Evolutionary conservation across 2,888 invertebrate species (phyloP).

Genomic region (Altica lythri): DNA sequence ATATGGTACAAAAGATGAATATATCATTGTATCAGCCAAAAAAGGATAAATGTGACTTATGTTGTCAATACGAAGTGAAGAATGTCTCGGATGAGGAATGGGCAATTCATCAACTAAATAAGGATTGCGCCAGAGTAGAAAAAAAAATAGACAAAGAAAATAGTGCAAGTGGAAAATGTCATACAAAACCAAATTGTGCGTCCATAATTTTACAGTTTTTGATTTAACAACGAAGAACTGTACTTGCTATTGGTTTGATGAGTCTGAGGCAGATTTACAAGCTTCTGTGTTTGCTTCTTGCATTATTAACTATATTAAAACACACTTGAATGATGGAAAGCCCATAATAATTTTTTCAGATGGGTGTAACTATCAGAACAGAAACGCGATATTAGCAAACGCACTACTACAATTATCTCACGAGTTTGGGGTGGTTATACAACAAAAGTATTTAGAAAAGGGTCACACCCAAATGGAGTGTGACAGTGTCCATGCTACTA

Average conservation of each 20-base stretch:
- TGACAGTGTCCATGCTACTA: slow-evolving; percentile 21
- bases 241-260: slow-evolving; percentile 41
- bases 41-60: slow-evolving; percentile 2
- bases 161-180: slow-evolving; percentile 27
- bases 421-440: slow-evolving; percentile 16
- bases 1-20: too few relatives aligned
- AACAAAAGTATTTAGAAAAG: slow-evolving; percentile 33
- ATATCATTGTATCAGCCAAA: too few relatives aligned
- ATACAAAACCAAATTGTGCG: slow-evolving; percentile 43
- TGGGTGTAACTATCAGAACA: too few relatives aligned
- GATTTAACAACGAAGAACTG: slow-evolving; percentile 36
- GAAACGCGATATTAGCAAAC: too few relatives aligned
- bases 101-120: not conserved
- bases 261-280: slow-evolving; percentile 28
- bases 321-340: not conserved
- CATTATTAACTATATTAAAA: not conserved
- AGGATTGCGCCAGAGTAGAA: slow-evolving; percentile 29
- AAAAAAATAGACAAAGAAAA: slow-evolving; percentile 38
- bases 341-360: too few relatives aligned
- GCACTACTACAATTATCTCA: too few relatives aligned
- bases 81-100: not conserved
- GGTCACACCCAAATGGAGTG: slow-evolving; percentile 40
- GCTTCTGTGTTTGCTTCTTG: slow-evolving; percentile 24
- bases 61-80: slow-evolving; percentile 9
- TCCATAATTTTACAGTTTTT: slow-evolving; percentile 45